phyloP scores from a whole-genome alignment of 2,888 invertebrate genomes.

The Diplolepis rosae region DNA sequence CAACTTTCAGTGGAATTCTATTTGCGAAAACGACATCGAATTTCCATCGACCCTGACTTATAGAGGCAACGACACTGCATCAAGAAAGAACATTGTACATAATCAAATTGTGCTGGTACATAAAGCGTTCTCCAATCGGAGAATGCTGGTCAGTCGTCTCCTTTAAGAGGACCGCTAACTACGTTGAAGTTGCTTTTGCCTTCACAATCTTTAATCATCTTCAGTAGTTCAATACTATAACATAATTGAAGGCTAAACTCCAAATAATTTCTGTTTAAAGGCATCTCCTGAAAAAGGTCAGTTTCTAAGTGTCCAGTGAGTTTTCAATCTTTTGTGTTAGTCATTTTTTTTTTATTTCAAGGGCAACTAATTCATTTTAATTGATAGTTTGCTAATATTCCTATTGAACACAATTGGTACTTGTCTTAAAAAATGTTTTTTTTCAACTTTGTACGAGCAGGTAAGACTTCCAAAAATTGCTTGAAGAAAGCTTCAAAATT shows the following conservation, averaged over 20 bases:
- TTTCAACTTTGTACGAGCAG: too few relatives aligned
- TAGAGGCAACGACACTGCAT: background rate
- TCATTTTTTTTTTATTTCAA: background rate
- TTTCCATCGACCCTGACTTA: background rate
- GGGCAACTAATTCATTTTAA: too few relatives aligned
- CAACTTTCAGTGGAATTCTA: background rate
- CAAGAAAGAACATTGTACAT: background rate
- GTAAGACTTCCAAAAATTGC: too few relatives aligned
- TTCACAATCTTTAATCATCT: background rate
- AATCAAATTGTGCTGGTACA: constrained; percentile 26
- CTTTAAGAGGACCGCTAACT: background rate
- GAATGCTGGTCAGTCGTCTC: constrained; percentile 32
- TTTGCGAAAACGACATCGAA: background rate
- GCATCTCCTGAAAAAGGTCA: background rate
- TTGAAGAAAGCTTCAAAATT: too few relatives aligned
- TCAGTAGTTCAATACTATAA: background rate
- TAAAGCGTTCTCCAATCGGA: constrained; percentile 34
- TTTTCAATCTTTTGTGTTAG: background rate
- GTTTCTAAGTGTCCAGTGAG: background rate
- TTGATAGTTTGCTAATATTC: too few relatives aligned
- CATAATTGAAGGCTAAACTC: background rate
- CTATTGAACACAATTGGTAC: too few relatives aligned
- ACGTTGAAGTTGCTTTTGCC: background rate
- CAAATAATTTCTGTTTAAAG: background rate
- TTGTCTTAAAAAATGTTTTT: background rate